Evolutionary conservation across 92 coral and sea anemone species (phyloP).

Genomic region (Parazoanthus darwini): DNA sequence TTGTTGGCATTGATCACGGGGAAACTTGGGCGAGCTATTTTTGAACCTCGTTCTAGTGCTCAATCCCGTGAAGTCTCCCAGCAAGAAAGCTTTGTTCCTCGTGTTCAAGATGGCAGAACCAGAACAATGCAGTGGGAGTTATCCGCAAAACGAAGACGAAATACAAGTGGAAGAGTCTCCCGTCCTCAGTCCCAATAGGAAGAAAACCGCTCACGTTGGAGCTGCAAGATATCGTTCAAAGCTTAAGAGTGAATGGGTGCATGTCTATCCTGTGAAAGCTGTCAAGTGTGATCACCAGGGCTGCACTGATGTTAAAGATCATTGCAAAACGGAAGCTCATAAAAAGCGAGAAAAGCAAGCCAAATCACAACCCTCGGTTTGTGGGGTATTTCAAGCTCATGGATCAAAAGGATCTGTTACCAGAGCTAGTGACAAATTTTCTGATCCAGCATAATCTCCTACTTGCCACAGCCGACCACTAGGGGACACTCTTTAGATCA

Average conservation of each 20-base stretch:
- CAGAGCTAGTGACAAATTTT: slow-evolving; percentile 43
- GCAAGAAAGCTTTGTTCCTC: slow-evolving; percentile 22
- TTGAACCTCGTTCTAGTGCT: slow-evolving; percentile 30
- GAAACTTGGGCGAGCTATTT: slow-evolving; percentile 21
- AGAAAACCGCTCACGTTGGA: slow-evolving; percentile 35
- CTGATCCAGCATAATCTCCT: slow-evolving; percentile 24
- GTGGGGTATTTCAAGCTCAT: slow-evolving; percentile 34
- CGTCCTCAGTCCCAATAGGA: slow-evolving; percentile 47
- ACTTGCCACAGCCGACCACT: slow-evolving; percentile 25
- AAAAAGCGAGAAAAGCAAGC: slow-evolving; percentile 40
- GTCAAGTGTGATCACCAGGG: slow-evolving; percentile 39
- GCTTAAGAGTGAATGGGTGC: slow-evolving; percentile 24
- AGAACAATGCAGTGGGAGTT: slow-evolving; percentile 25
- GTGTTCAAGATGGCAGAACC: slow-evolving; percentile 24
- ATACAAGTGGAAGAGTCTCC: slow-evolving; percentile 42
- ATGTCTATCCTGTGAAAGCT: slow-evolving; percentile 11
- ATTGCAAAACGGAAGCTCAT: slow-evolving; percentile 27
- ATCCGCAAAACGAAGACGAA: slow-evolving; percentile 34
- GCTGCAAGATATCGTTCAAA: slow-evolving; percentile 36
- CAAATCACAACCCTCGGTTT: slow-evolving; percentile 40
- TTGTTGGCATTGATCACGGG: slow-evolving; percentile 9
- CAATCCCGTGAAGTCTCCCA: slow-evolving; percentile 20
- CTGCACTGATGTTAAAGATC: slow-evolving; percentile 24
- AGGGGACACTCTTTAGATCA: slow-evolving; percentile 38
- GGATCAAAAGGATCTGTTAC: background rate